A percentile compares a stretch with the other conserved stretches of the same genome.
Evolutionary conservation across 1,140 invertebrate genomes (phyloP).

Genomic region (Drosophila mauritiana): DNA sequence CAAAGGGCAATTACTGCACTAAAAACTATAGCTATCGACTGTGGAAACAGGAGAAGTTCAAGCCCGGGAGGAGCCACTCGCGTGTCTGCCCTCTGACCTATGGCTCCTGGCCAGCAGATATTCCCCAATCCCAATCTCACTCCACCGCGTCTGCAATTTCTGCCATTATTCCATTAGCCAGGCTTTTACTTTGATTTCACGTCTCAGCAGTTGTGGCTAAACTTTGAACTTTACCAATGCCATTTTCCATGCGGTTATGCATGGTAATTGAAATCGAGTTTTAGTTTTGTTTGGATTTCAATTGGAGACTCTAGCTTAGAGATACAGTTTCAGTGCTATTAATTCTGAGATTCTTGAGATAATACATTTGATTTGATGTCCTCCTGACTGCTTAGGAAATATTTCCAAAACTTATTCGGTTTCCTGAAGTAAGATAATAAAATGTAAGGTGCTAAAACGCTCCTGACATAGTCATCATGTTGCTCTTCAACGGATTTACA

Average conservation of each 20-base stretch:
- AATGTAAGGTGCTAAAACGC: background rate
- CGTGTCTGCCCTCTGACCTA: constrained; percentile 72
- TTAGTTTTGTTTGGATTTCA: constrained; percentile 13
- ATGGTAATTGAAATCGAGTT: constrained; percentile 57
- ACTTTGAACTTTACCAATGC: constrained; percentile 47
- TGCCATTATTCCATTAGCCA: constrained; percentile 43
- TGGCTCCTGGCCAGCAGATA: constrained; percentile 17
- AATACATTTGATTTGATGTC: no score
- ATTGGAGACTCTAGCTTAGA: background rate
- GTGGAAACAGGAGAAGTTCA: constrained; percentile 1
- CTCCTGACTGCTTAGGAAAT: no score
- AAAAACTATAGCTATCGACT: constrained; percentile 61
- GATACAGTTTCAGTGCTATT: background rate
- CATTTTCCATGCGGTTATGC: constrained; percentile 54
- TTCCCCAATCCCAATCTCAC: background rate
- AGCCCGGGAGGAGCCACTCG: constrained; percentile 33
- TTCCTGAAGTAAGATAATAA: background rate
- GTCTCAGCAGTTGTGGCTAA: constrained; percentile 27
- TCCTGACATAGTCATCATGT: background rate
- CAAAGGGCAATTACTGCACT: constrained; percentile 73
- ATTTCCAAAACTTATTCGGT: background rate
- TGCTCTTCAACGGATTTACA: background rate
- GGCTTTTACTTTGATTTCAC: constrained; percentile 56
- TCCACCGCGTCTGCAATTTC: constrained; percentile 39
- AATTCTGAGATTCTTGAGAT: no score